Base-by-base conservation (phyloP, 2,888 invertebrate species). In the Phymatocera aterrima region DNA sequence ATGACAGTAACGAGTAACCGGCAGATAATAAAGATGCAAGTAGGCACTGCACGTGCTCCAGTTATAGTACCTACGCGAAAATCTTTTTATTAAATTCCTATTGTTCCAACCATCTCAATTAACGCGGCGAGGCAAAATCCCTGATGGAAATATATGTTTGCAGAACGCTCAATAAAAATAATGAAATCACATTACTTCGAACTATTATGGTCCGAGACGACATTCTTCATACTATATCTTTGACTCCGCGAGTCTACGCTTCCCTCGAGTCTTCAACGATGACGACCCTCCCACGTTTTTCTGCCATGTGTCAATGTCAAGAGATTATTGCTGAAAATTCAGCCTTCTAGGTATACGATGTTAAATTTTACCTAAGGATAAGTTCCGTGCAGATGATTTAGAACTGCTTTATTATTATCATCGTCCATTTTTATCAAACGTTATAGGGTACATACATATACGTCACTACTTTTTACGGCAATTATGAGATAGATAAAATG, bases 211-310 rank as follows among this genome's bases (percentile, higher is more conserved):
- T 64, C 37, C 37, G 34, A 24, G 61, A 64, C 61, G 61, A 64
- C 61, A 64, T 64, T 64, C 61, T 64, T 64, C 61, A 64, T 64
- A 34, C 61, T 64, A 64, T 54, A 54, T 64, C 61, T 15, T 64
- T 34, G 61, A 34, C 37, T 37, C 31, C 18, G n/a, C 51, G n/a
- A n/a, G n/a, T n/a, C n/a, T n/a, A 21, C 61, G 18, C 18, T 64
- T 64, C 37, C n/a, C 61, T 34, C 37, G 37, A n/a, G n/a, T 64
- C 61, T 64, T 64, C 2, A 64, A n/a, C 18, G 34, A 34, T 64
- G 61, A 64, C 24, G 61, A 37, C 10, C 57, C 57, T 57, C 57
- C 61, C 61, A 64, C 61, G 37, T 64, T 64, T 64, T 64, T 64
- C n/a, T 37, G 34, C 37, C 18, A 10, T 37, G 34, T 34, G 34